Base-by-base conservation (phyloP, 2,888 invertebrate genomes). In the Dendrolimus houi region DNA sequence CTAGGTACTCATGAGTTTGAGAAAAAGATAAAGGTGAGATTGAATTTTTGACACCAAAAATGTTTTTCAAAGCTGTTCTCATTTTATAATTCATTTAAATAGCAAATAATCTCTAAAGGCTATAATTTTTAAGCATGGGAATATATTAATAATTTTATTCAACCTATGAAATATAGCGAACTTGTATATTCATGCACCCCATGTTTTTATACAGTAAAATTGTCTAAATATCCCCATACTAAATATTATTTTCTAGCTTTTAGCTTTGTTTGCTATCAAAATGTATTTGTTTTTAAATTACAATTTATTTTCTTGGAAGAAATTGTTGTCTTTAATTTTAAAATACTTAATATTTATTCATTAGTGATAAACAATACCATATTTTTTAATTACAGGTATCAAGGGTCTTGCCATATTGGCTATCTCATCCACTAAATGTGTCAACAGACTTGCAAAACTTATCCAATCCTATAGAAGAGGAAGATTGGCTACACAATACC, bases 341-440 rank as follows among this genome's bases (percentile, higher is more conserved):
- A 47, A 29, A 29, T 6, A 47, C 8, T 47, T 47, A 12, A 10
- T 12, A 10, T 47, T 47, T 47, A 9, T 10, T 47, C 47, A 47
- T 8, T 47, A 47, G 29, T 29, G 12, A 47, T 47, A 9, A 47
- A 47, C 29, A 29, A 29, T 29, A 29, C 29, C 6, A 55, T 55
- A 8, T 57, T 55, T 59, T 60, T 56, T 6, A 62, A 63, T 91
- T 83, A 71, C 67, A 94, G 94, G 94, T 96, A 0, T 93, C 94
- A 72, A 90, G 96, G 79, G 93, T 96, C 8, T 84, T 98, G 54
- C 98, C 98, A 1, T 91, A 94, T 64, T 99, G 98, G 98, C 81
- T 99, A 52, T 93, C 95, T 1, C 92, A 96, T 75, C 97, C 98
- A 6, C 93, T 93, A 53, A 83, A 95, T 55, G 93, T 98, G 58